Evolutionary conservation across 64 coral and sea anemone genomes (phyloP).

Genomic region (Acropora yongei): DNA sequence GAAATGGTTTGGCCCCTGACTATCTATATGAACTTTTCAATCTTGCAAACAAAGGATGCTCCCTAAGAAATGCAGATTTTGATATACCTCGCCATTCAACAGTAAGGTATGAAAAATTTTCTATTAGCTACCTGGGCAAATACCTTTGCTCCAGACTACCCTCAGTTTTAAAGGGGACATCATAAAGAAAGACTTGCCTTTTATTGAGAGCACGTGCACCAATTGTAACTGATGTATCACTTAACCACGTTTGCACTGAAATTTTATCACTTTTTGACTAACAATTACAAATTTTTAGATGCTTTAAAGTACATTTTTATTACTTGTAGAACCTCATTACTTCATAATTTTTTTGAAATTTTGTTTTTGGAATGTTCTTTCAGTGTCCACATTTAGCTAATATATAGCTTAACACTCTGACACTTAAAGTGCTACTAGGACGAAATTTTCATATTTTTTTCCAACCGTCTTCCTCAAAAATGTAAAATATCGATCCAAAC

Average conservation of each 20-base stretch:
- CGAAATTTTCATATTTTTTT: too few species aligned
- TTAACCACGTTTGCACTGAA: not conserved
- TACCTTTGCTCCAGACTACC: constrained; percentile 51
- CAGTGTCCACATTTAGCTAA: too few species aligned
- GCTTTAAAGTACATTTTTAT: too few species aligned
- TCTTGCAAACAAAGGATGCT: constrained; percentile 29
- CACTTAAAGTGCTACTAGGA: too few species aligned
- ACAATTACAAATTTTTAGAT: too few species aligned
- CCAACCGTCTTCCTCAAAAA: too few species aligned
- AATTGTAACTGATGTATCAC: not conserved
- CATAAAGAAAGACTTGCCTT: constrained; percentile 7
- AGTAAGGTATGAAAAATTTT: constrained; percentile 50
- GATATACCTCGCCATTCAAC: constrained; percentile 36
- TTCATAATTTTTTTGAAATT: too few species aligned
- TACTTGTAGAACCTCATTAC: too few species aligned
- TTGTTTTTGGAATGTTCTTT: too few species aligned
- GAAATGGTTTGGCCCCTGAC: constrained; percentile 33
- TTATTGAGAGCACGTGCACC: not conserved
- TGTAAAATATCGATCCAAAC: too few species aligned
- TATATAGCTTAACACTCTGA: too few species aligned
- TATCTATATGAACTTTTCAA: constrained; percentile 39
- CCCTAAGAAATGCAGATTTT: constrained; percentile 57
- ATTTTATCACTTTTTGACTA: too few species aligned
- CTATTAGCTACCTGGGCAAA: constrained; percentile 49
- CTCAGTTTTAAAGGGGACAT: constrained; percentile 27